Base-by-base conservation (phyloP, 2,113 vertebrate genomes). In the Fregetta grallaria region DNA sequence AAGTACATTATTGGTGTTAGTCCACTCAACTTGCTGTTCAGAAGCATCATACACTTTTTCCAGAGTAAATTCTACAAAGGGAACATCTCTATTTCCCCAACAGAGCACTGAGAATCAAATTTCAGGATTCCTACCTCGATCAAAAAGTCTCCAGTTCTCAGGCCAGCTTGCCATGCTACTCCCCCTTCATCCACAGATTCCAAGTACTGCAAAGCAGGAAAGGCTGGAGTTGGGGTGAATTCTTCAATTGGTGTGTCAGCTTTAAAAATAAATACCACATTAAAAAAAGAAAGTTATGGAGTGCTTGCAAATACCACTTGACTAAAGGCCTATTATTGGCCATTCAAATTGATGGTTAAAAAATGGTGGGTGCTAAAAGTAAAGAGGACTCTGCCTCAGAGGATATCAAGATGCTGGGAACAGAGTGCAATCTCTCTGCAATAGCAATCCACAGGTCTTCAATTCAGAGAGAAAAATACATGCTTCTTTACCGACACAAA, bases 141-240 rank as follows among this genome's bases (percentile, higher is more conserved):
- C 97, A 99, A 97, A 98, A 99, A 99, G 98, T 99, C 99, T 70
- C 99, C 99, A 9, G 99, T 99, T 97, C 99, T 97, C 90, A 99
- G 98, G 85, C 99, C 99, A 75, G 99, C 99, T 98, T 99, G 99
- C 99, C 99, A 99, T 9, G 99, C 99, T 96, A 99, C 99, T 36
- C 99, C 99, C 16, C 99, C 99, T 97, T 99, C 99, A 45, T 99
- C 99, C 98, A 99, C 99, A 15, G 99, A 99, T 98, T 99, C 99
- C 98, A 99, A 98, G 98, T 99, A 99, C 98, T 99, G 99, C 97
- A 99, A 98, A 67, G 99, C 99, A 3, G 99, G 99, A 97, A 99
- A 99, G 40, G 99, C 99, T 5, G 99, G 99, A 25, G 99, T 99
- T 74, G 99, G 99, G 19, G 99, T 99, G 95, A 99, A 99, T 97